A percentile compares a stretch with the other conserved stretches of the same genome.
Conservation (phyloP, 2,113 vertebrate species). For the Triplophysa dalaica region DNA sequence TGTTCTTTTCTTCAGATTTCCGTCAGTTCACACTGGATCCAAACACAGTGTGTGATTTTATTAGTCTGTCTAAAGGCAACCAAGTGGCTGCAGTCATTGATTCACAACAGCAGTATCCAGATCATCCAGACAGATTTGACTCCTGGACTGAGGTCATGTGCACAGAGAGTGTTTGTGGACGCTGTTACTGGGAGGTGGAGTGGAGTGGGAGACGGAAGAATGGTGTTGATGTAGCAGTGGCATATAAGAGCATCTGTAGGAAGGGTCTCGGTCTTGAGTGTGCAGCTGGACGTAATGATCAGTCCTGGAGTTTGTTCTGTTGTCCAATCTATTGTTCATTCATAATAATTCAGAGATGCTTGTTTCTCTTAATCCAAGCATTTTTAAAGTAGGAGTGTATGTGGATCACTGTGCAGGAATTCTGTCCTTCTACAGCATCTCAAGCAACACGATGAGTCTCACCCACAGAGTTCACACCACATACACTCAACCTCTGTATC, state of each 20-base stretch:
- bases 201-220: rapidly evolving
- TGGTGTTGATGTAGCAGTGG: conserved; percentile 59
- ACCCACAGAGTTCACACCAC: neutral
- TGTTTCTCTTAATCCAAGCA: conserved; percentile 52
- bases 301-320: conserved; percentile 72
- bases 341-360: conserved; percentile 50
- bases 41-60: too few species aligned
- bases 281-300: conserved; percentile 65
- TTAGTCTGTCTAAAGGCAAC: conserved; percentile 16
- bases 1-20: too few species aligned
- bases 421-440: neutral
- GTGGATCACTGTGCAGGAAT: neutral
- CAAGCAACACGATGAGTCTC: neutral
- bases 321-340: conserved; percentile 63
- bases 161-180: neutral
- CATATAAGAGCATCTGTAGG: conserved; percentile 56
- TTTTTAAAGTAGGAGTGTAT: conserved; percentile 41
- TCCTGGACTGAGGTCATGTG: neutral
- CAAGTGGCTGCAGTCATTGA: too few species aligned
- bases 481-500: neutral
- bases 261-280: conserved; percentile 55
- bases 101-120: neutral
- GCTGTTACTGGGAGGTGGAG: conserved; percentile 18
- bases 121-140: conserved; percentile 40
- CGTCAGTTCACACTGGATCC: conserved; percentile 36